Base-by-base conservation (phyloP, 1,140 invertebrate species). In the Rhagoletis zephyria region DNA sequence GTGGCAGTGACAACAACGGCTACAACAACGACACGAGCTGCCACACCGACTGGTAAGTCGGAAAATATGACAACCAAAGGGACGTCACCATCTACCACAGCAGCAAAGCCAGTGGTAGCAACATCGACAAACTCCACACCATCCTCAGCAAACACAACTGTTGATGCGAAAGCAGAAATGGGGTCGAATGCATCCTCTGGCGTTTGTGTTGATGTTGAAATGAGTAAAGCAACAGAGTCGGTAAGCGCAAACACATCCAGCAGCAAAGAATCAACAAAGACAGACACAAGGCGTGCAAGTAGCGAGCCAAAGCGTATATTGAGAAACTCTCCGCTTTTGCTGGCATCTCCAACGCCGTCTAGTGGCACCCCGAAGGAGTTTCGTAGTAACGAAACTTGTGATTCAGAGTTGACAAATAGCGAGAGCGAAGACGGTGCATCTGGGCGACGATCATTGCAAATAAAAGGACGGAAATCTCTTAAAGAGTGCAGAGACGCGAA, bases 401-500 rank as follows among this genome's bases (percentile, higher is more conserved):
- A 87, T 16, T 77, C 77, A 3, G 87, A 87, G 56, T 61, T 59
- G 6, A 63, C 67, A 81, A 87, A 90, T 89, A 19, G 88, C 87
- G 88, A 90, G 90, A 87, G 89, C 89, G 30, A 88, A 88, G 87
- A 88, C 40, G 88, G 85, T 7, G 45, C 42, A 16, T n/a, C n/a
- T 48, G 42, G 59, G 12, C 42, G 40, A 60, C 87, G 86, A 12
- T 42, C 48, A 86, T 48, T 42, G 14, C 87, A 74, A 19, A 85
- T 88, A 87, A 85, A 87, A 14, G 91, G 90, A n/a, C 91, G 91
- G 40, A 92, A 92, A 85, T 91, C 91, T 16, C 89, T 92, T n/a
- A 92, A 92, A 59, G 87, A 88, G 16, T 60, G 60, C n/a, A 56
- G 74, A 30, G 74, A 81, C 3, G 56, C 16, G 19, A 81, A 81